phyloP scores from a whole-genome alignment of 2,797 vertebrate genomes.

The Peromyscus nudipes region DNA sequence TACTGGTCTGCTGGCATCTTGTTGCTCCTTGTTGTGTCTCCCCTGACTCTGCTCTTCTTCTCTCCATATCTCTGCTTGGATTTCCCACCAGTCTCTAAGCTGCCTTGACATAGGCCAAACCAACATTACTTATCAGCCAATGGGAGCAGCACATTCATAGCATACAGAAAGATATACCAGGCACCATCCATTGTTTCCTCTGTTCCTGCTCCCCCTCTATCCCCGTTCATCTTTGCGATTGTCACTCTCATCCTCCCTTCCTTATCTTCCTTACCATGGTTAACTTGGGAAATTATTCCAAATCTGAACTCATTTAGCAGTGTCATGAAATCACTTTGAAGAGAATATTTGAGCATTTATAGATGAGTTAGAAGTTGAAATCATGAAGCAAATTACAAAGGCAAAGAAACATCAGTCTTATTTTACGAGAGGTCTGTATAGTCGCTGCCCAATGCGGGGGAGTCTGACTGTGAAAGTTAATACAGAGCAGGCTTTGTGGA shows the following conservation, averaged over 20 bases:
- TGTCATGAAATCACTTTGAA: constrained; percentile 67
- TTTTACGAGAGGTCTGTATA: constrained; percentile 54
- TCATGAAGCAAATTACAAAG: constrained; percentile 71
- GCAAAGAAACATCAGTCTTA: constrained; percentile 64
- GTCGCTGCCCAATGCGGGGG: not conserved
- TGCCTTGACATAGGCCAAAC: too few relatives aligned
- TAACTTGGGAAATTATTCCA: not conserved
- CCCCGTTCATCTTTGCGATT: not conserved
- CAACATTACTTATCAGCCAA: too few relatives aligned
- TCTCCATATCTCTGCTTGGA: too few relatives aligned
- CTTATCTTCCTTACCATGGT: not conserved
- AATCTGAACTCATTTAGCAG: not conserved
- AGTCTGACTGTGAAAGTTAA: not conserved
- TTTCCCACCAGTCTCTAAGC: too few relatives aligned
- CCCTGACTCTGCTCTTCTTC: too few relatives aligned
- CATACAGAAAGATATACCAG: too few relatives aligned
- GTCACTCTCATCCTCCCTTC: not conserved
- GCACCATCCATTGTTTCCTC: not conserved
- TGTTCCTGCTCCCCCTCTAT: not conserved
- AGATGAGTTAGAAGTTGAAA: constrained; percentile 67
- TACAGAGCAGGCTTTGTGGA: not conserved
- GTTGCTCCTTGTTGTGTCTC: too few relatives aligned
- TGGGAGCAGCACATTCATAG: too few relatives aligned
- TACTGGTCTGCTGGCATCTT: too few relatives aligned
- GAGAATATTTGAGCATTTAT: constrained; percentile 67